A percentile compares a stretch with the other conserved stretches of the same genome.
Evolutionary conservation across 1,140 invertebrate genomes (phyloP).

Genomic region (Sitodiplosis mosellana): DNA sequence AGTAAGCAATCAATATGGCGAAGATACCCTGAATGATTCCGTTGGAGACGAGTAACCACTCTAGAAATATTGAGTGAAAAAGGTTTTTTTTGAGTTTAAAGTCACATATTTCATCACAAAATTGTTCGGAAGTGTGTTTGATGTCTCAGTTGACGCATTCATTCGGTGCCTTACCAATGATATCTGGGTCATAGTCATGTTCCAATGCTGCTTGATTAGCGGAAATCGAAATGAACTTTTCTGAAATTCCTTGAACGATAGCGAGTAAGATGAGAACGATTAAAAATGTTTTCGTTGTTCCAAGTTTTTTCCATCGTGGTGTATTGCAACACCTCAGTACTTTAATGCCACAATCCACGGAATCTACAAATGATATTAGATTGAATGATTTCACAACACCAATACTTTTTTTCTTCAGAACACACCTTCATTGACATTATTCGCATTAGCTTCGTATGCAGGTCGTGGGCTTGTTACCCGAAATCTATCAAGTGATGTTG

Average conservation of each 20-base stretch:
- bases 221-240: conserved; percentile 35
- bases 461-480: conserved; percentile 5
- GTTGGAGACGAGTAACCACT: conserved; percentile 34
- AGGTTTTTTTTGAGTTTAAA: too few relatives aligned
- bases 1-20: conserved; percentile 33
- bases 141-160: not conserved
- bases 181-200: conserved; percentile 27
- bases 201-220: conserved; percentile 30
- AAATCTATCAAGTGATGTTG: conserved; percentile 8
- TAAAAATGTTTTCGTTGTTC: conserved; percentile 32
- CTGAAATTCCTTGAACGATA: conserved; percentile 30
- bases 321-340: conserved; percentile 30
- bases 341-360: conserved; percentile 39
- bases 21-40: conserved; percentile 32
- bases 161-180: conserved; percentile 26
- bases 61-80: conserved; percentile 28
- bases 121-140: not conserved
- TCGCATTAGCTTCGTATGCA: conserved; percentile 7
- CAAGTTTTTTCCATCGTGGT: conserved; percentile 33
- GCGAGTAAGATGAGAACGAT: conserved; percentile 30
- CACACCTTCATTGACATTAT: conserved; percentile 9
- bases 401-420: not conserved
- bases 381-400: not conserved
- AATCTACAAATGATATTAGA: conserved; percentile 16
- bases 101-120: too few relatives aligned